Evolutionary conservation across 2,888 invertebrate species (phyloP).

Genomic region (Cylindroiulus punctatus): DNA sequence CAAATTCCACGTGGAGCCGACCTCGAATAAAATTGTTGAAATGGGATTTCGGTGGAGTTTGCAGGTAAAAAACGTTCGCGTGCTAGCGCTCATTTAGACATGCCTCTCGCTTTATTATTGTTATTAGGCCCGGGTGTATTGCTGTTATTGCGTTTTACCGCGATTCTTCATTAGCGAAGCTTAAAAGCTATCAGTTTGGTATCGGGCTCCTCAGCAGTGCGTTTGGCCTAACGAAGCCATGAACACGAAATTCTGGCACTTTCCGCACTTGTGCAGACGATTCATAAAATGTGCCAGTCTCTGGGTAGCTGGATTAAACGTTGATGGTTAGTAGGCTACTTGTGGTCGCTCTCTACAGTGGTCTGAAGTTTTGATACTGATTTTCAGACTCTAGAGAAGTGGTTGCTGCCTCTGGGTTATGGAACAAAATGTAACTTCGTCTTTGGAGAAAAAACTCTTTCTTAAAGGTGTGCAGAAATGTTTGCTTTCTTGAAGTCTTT

Average conservation of each 20-base stretch:
- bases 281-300: background rate
- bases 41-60: background rate
- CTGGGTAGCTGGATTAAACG: background rate
- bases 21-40: background rate
- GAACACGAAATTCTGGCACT: background rate
- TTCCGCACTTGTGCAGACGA: background rate
- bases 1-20: background rate
- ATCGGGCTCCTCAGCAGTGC: background rate
- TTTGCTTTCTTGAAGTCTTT: background rate
- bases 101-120: slow-evolving; percentile 39
- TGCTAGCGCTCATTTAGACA: background rate
- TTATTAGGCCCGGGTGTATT: slow-evolving; percentile 27
- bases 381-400: no score
- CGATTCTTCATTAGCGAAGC: background rate
- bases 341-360: no score
- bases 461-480: background rate
- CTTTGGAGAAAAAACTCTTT: no score
- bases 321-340: background rate
- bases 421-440: no score
- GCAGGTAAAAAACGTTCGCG: background rate
- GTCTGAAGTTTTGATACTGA: no score
- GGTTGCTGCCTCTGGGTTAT: no score
- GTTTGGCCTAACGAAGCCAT: background rate
- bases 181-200: background rate
- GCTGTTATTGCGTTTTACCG: slow-evolving; percentile 29